A percentile compares a stretch with the other conserved stretches of the same genome.
Conservation (phyloP, 2,888 invertebrate species). For the Pristionchus arcanus region DNA sequence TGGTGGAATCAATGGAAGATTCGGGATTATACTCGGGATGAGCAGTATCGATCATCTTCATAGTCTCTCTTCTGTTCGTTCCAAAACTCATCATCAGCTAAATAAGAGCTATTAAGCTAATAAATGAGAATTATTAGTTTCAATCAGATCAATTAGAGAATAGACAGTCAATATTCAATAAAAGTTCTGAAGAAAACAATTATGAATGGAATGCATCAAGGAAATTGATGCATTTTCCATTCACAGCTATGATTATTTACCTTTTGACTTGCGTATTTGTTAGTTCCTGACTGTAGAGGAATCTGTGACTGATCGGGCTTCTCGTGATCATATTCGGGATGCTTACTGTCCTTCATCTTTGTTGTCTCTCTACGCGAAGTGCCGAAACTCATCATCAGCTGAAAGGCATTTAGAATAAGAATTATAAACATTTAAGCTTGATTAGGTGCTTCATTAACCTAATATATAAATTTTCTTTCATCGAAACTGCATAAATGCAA, state of each 20-base stretch:
- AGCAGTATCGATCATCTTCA: slow-evolving; percentile 77
- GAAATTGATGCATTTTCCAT: background rate
- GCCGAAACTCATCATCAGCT: slow-evolving; percentile 78
- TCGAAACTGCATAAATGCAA: too few species aligned
- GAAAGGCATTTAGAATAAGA: slow-evolving; percentile 42
- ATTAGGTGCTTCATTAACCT: too few species aligned
- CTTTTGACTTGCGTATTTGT: slow-evolving; percentile 77
- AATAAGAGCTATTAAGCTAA: too few species aligned
- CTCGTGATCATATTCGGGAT: slow-evolving; percentile 79
- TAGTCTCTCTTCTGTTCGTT: slow-evolving; percentile 78
- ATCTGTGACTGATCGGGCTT: slow-evolving; percentile 78
- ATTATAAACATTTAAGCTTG: too few species aligned
- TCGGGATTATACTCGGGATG: slow-evolving; percentile 79
- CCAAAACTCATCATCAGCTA: slow-evolving; percentile 79
- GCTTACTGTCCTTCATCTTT: slow-evolving; percentile 79
- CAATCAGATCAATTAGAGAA: too few species aligned
- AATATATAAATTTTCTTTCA: too few species aligned
- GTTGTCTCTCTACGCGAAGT: slow-evolving; percentile 79
- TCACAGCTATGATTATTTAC: slow-evolving; percentile 18
- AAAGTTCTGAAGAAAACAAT: too few species aligned
- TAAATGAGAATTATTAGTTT: too few species aligned
- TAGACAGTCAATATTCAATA: too few species aligned
- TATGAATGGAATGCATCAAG: too few species aligned
- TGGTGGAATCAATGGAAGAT: slow-evolving; percentile 58
- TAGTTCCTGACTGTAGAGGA: slow-evolving; percentile 79